These are phyloP conservation scores for Xyliphius kryptos DNA, from an alignment of 2,113 vertebrate species.

Conservation along the genomic window DNA sequence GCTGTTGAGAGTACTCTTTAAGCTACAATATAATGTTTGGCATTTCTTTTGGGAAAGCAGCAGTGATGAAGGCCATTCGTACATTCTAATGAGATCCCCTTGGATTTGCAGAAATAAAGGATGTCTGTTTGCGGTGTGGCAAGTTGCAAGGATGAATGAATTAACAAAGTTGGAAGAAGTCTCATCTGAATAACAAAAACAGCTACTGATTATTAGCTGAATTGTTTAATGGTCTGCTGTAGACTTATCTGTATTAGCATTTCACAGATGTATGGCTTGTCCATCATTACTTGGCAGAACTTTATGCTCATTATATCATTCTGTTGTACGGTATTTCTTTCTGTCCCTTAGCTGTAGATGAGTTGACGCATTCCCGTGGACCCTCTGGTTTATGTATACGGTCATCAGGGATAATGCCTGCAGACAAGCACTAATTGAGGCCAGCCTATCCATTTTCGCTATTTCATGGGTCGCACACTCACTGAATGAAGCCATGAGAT, in stretches of 20 bases:
- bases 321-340: background rate
- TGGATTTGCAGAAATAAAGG: slow-evolving; percentile 22
- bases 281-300: background rate
- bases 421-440: slow-evolving; percentile 41
- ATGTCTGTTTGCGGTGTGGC: slow-evolving; percentile 10
- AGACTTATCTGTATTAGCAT: background rate
- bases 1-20: background rate
- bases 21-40: slow-evolving; percentile 5
- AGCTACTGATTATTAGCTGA: background rate
- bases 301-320: background rate
- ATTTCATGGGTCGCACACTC: slow-evolving; percentile 37
- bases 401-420: slow-evolving; percentile 27
- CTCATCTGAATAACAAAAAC: slow-evolving; percentile 9
- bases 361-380: background rate
- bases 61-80: slow-evolving; percentile 14
- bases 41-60: slow-evolving; percentile 1
- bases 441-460: slow-evolving; percentile 35
- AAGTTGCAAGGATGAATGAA: slow-evolving; percentile 7
- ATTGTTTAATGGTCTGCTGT: background rate
- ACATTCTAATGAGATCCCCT: slow-evolving; percentile 26
- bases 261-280: background rate
- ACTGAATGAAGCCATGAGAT: slow-evolving; percentile 26
- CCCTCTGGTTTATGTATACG: slow-evolving; percentile 22
- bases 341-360: slow-evolving; percentile 5
- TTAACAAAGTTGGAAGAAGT: slow-evolving; percentile 5